These are phyloP conservation scores for Caprella mutica DNA, from an alignment of 2,888 invertebrate genomes.

Conservation along the genomic window DNA sequence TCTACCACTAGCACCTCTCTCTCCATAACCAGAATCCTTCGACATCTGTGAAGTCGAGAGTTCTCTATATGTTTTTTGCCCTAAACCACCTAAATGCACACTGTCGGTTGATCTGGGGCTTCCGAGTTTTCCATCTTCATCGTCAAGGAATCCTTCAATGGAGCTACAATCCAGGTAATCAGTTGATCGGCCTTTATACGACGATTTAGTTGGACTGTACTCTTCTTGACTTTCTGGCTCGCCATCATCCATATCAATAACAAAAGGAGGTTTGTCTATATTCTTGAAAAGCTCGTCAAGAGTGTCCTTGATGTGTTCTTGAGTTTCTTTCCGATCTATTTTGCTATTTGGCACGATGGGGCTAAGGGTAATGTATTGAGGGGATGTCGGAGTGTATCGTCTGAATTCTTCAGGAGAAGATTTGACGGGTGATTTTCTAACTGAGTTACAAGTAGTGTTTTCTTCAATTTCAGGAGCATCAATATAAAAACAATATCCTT, in stretches of 20 bases:
- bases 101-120: background rate
- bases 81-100: background rate
- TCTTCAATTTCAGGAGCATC: slow-evolving; percentile 23
- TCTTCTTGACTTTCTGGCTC: background rate
- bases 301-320: background rate
- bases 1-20: slow-evolving; percentile 21
- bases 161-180: slow-evolving; percentile 2
- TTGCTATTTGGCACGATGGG: slow-evolving; percentile 22
- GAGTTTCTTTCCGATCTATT: background rate
- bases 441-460: background rate
- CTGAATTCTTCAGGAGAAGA: slow-evolving; percentile 24
- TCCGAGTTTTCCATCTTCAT: background rate
- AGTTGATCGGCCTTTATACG: background rate
- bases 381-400: slow-evolving; percentile 17
- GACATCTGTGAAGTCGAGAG: slow-evolving; percentile 29
- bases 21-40: slow-evolving; percentile 29
- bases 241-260: background rate
- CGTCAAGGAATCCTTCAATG: slow-evolving; percentile 2
- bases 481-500: slow-evolving; percentile 31
- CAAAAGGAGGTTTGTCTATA: slow-evolving; percentile 10
- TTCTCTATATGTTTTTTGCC: background rate
- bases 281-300: slow-evolving; percentile 1
- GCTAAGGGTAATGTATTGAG: slow-evolving; percentile 28
- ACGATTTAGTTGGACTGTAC: background rate
- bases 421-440: slow-evolving; percentile 10